Evolutionary conservation across 1,140 invertebrate species (phyloP).

Genomic region (Stegodyphus dumicola): DNA sequence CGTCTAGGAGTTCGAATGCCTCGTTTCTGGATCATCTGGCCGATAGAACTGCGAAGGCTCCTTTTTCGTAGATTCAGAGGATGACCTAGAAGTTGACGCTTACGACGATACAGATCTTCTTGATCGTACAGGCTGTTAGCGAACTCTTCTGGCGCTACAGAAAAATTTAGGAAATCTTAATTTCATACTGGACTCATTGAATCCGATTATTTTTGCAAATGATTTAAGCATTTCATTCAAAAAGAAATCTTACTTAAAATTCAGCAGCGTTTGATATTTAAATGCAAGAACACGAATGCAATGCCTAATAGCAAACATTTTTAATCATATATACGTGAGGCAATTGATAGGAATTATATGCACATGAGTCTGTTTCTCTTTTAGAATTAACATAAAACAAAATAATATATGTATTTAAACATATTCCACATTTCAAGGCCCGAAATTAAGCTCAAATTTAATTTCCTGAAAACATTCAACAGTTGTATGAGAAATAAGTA

Average conservation of each 20-base stretch:
- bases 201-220: neutral
- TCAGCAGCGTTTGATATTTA: no score
- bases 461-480: no score
- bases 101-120: slow-evolving; percentile 43
- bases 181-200: neutral
- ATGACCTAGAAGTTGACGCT: slow-evolving; percentile 18
- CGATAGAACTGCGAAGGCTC: slow-evolving; percentile 35
- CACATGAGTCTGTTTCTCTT: no score
- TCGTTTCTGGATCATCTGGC: slow-evolving; percentile 57
- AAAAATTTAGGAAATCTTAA: neutral
- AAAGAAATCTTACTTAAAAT: neutral
- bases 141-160: slow-evolving; percentile 5
- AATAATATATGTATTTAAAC: no score
- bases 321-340: no score
- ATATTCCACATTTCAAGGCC: no score
- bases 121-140: slow-evolving; percentile 37
- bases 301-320: no score
- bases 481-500: no score
- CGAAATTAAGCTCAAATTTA: no score
- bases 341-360: no score
- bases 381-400: no score
- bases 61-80: slow-evolving; percentile 1
- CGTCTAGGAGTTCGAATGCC: slow-evolving; percentile 36
- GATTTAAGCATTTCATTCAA: neutral
- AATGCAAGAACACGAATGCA: no score